These are phyloP conservation scores for Gracilinanus agilis DNA, from an alignment of 2,113 vertebrate species.

Conservation along the genomic window DNA sequence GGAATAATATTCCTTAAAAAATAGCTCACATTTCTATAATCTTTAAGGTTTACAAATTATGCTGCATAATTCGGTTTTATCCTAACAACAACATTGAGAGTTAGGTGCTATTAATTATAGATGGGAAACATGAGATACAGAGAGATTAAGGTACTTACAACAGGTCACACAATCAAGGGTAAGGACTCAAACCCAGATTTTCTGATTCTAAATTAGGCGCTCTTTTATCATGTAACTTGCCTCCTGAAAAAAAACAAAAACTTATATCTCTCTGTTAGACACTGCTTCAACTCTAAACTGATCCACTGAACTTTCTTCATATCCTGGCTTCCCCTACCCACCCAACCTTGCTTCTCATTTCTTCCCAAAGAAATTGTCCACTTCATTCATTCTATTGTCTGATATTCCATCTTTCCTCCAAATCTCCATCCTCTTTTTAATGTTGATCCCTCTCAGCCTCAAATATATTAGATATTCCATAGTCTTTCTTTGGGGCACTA, in stretches of 20 bases:
- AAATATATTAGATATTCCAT: not conserved
- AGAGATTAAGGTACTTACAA: not conserved
- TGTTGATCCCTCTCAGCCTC: not conserved
- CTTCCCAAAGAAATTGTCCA: constrained; percentile 34
- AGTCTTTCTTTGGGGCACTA: not conserved
- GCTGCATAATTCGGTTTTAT: not conserved
- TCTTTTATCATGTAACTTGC: not conserved
- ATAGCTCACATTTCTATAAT: not conserved
- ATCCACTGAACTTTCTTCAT: not conserved
- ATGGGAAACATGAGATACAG: not conserved
- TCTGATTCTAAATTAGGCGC: not conserved
- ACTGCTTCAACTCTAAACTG: not conserved
- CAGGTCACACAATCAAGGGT: not conserved
- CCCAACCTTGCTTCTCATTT: not conserved
- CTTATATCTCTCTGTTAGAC: not conserved
- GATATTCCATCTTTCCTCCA: not conserved
- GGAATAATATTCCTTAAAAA: not conserved
- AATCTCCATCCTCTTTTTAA: not conserved
- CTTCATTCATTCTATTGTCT: constrained; percentile 21
- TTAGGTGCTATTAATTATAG: not conserved
- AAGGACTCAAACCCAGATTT: not conserved
- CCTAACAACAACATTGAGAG: not conserved
- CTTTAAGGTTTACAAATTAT: not conserved
- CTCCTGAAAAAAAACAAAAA: too few relatives aligned
- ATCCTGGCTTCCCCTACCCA: constrained; percentile 19